A percentile compares a stretch with the other conserved stretches of the same genome.
Conservation (phyloP, 2,797 vertebrate species). For the Numenius phaeopus region DNA sequence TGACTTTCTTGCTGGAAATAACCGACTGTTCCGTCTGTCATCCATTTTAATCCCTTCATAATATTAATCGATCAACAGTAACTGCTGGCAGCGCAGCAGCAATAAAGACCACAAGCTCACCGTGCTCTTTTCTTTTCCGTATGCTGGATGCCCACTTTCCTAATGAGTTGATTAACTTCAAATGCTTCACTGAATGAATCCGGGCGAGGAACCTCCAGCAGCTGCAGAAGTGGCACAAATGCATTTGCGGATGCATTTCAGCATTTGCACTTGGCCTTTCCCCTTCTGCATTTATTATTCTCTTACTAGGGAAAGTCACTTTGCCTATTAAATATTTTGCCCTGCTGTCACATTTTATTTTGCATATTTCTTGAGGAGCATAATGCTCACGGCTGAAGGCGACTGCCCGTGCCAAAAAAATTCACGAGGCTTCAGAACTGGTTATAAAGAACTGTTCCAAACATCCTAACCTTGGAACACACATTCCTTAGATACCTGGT, state of each 20-base stretch:
- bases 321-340: conserved; percentile 61
- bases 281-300: conserved; percentile 62
- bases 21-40: neutral
- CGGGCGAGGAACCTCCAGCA: neutral
- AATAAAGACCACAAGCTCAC: neutral
- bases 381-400: conserved; percentile 30
- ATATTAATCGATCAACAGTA: neutral
- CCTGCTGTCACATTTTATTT: conserved; percentile 58
- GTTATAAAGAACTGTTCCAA: neutral
- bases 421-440: neutral
- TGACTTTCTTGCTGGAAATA: neutral
- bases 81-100: neutral
- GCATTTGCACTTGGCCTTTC: conserved; percentile 3
- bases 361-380: conserved; percentile 31
- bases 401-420: conserved; percentile 24
- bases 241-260: conserved; percentile 13
- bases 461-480: neutral
- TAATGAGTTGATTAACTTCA: neutral
- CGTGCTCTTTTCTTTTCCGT: neutral
- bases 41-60: neutral
- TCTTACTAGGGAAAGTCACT: conserved; percentile 55
- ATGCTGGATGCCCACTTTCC: neutral
- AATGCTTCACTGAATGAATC: neutral
- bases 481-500: neutral
- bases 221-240: neutral